phyloP scores from a whole-genome alignment of 2,113 vertebrate genomes.

The Galeopterus variegatus region DNA sequence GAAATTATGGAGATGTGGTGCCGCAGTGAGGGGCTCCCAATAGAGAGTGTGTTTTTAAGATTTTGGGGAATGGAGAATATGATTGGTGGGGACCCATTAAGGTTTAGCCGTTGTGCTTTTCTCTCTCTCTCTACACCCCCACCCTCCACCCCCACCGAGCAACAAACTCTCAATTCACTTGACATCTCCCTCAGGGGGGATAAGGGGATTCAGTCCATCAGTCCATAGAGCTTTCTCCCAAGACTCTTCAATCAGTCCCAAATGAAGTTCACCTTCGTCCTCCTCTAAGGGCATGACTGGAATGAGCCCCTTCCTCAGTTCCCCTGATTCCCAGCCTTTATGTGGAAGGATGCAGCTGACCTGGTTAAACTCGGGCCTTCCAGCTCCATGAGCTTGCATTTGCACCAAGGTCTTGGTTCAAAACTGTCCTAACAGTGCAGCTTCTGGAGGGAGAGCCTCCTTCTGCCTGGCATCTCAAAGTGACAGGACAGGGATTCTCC shows the following conservation, averaged over 20 bases:
- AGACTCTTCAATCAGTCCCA: not conserved
- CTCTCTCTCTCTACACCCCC: too few species aligned
- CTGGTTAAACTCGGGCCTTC: too few species aligned
- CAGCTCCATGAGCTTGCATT: not conserved
- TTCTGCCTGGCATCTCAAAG: not conserved
- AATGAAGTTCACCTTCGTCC: not conserved
- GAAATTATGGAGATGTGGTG: rapidly evolving
- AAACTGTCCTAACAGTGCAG: not conserved
- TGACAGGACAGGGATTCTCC: not conserved
- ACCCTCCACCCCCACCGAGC: not conserved
- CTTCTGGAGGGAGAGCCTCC: not conserved
- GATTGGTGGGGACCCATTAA: not conserved
- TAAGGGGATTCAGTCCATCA: not conserved
- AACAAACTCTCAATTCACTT: not conserved
- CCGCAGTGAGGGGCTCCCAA: not conserved
- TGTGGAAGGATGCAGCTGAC: rapidly evolving
- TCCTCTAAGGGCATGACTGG: not conserved
- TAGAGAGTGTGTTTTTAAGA: not conserved
- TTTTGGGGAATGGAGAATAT: not conserved
- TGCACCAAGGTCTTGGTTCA: not conserved
- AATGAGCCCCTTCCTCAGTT: not conserved
- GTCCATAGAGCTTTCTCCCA: not conserved
- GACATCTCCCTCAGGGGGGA: not conserved
- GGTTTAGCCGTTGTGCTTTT: not conserved
- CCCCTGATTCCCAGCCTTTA: not conserved